Evolutionary conservation across 2,113 vertebrate genomes (phyloP), one percentile per base, ranked within the genome.

Genomic region (Willisornis vidua): DNA sequence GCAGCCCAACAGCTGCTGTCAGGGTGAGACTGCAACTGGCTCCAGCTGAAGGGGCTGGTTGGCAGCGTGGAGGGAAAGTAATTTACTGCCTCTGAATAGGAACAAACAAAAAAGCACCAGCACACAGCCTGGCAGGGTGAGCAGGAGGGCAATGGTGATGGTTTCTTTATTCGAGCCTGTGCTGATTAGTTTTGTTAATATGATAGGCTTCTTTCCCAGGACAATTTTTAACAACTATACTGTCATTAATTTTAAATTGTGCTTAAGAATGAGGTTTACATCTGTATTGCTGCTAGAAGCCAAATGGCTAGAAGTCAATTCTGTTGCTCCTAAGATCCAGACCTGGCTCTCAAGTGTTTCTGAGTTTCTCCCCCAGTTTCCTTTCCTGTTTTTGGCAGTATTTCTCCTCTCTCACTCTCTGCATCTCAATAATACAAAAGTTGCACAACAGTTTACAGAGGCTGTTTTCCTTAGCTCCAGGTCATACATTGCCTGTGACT

Each of bases 1-100:
- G 51, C 48, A 62, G 35, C 20, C 49, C 46, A 48, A 57, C 70
- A 94, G 72, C 89, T 95, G 94, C 93, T 90, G 63, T 11, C 43
- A 5, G 8, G 6, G 61, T 43, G 35, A 80, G 61, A 28, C 20
- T 1, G 3, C 39, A 35, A 33, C 2, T 83, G 41, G 77, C 29
- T 85, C 19, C 35, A 55, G 16, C 57, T 76, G 73, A 72, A 54
- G 29, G n/a, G 37, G 49, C 39, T 77, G n/a, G 45, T 26, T 83
- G 81, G 79, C 63, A 74, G 25, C 0, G 0, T 35, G 51, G 41
- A 62, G 49, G 33, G 28, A 80, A 81, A 71, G 48, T 51, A 0
- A 52, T 95, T 91, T 80, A 41, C 22, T 90, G 62, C 19, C 5
- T 0, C 29, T 55, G 52, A 76, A 31, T 10, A 75, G 57, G 45